Evolutionary conservation across 2,113 vertebrate species (phyloP).

Genomic region (Dasyprocta punctata): DNA sequence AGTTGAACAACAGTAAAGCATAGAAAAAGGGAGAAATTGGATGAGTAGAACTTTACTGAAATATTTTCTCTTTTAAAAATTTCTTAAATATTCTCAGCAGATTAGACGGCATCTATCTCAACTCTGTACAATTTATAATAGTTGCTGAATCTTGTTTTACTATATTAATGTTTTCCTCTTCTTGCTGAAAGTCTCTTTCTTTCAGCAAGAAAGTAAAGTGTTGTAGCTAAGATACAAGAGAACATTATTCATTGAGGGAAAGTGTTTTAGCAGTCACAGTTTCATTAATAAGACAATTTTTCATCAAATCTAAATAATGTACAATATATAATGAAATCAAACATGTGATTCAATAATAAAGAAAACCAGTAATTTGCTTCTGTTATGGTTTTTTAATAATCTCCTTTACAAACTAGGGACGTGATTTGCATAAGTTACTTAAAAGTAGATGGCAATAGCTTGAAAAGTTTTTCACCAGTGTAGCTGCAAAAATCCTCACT

Average conservation of each 20-base stretch:
- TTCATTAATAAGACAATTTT: not conserved
- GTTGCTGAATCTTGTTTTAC: not conserved
- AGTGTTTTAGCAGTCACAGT: not conserved
- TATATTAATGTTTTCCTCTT: not conserved
- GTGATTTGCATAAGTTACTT: not conserved
- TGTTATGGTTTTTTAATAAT: not conserved
- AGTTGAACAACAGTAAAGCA: not conserved
- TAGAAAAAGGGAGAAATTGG: not conserved
- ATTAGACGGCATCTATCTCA: not conserved
- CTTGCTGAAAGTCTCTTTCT: slow-evolving; percentile 12
- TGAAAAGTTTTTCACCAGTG: not conserved
- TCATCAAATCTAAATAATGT: not conserved
- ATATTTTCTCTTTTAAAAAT: slow-evolving; percentile 12
- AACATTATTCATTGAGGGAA: not conserved
- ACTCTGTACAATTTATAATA: not conserved
- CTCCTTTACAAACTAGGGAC: not conserved
- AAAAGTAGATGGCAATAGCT: not conserved
- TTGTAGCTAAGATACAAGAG: not conserved
- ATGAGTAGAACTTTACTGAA: not conserved
- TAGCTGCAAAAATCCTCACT: not conserved
- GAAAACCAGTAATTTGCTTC: not conserved
- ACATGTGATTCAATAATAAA: not conserved
- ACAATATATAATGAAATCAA: slow-evolving; percentile 6
- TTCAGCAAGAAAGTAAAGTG: not conserved
- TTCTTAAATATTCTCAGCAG: not conserved